These are phyloP conservation scores for Girardinichthys multiradiatus DNA, from an alignment of 2,113 vertebrate genomes.

Conservation along the genomic window DNA sequence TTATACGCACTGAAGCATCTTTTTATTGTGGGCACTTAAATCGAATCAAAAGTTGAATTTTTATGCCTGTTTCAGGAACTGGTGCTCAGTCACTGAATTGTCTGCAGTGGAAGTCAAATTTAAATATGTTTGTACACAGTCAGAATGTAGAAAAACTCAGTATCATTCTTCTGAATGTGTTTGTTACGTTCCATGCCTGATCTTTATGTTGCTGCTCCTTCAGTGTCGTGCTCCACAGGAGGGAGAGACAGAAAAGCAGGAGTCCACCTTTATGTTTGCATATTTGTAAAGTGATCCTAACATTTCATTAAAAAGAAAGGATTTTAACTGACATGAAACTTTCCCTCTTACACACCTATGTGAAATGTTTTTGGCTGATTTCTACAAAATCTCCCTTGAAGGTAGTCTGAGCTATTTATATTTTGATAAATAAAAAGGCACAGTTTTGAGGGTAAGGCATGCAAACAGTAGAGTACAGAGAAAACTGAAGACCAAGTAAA, in stretches of 20 bases:
- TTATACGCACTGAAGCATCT: constrained; percentile 29
- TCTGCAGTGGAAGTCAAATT: not conserved
- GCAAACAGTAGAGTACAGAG: too few species aligned
- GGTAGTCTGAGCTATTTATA: not conserved
- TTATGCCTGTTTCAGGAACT: constrained; percentile 4
- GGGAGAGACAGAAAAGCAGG: too few species aligned
- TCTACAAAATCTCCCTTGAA: not conserved
- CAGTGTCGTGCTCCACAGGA: too few species aligned
- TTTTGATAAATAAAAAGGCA: not conserved
- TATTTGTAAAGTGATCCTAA: too few species aligned
- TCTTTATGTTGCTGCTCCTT: too few species aligned
- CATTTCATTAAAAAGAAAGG: too few species aligned
- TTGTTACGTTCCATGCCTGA: too few species aligned
- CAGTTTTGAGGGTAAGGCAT: too few species aligned
- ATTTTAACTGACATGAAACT: too few species aligned
- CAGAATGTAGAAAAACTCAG: not conserved
- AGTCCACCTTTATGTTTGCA: too few species aligned
- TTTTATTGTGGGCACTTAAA: constrained; percentile 22
- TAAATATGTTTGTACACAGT: too few species aligned
- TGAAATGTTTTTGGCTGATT: not conserved
- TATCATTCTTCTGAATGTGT: not conserved
- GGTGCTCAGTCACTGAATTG: not conserved
- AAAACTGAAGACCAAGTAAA: not conserved
- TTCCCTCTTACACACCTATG: too few species aligned
- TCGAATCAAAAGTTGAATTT: constrained; percentile 45